A percentile compares a stretch with the other conserved stretches of the same genome.
Evolutionary conservation across 2,888 invertebrate species (phyloP).

Genomic region (Rhagonycha fulva): DNA sequence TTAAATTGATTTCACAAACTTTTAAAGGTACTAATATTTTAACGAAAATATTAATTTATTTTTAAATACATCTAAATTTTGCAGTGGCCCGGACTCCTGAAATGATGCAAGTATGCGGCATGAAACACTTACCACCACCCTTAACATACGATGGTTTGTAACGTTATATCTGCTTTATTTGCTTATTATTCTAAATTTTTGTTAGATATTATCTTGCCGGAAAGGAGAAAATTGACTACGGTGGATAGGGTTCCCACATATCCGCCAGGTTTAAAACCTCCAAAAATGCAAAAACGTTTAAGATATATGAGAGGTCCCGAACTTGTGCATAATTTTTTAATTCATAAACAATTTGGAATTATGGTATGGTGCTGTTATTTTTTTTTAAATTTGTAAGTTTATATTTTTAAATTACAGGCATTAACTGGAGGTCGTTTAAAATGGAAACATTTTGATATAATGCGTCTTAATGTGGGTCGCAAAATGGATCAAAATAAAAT

Average conservation of each 20-base stretch:
- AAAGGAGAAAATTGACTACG: constrained; percentile 69
- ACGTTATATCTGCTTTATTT: not conserved
- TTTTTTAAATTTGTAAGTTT: not conserved
- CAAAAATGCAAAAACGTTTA: constrained; percentile 84
- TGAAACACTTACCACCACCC: constrained; percentile 73
- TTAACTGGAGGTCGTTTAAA: constrained; percentile 80
- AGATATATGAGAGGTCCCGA: constrained; percentile 93
- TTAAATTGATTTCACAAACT: not conserved
- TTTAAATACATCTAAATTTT: not conserved
- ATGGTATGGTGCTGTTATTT: constrained; percentile 68
- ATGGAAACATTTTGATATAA: constrained; percentile 86
- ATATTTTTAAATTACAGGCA: constrained; percentile 63
- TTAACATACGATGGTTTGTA: constrained; percentile 61
- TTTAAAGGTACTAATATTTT: not conserved
- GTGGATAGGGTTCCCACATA: constrained; percentile 76
- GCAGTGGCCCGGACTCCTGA: not conserved
- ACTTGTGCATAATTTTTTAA: constrained; percentile 77
- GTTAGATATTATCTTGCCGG: constrained; percentile 74
- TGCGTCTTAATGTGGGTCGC: constrained; percentile 76
- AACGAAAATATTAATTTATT: not conserved
- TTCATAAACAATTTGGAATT: constrained; percentile 92
- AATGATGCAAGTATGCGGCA: constrained; percentile 57
- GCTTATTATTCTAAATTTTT: not conserved
- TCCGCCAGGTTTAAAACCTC: constrained; percentile 68
- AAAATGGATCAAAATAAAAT: constrained; percentile 78